A percentile compares a stretch with the other conserved stretches of the same genome.
These are phyloP conservation scores for Epinephelus malabaricus DNA, from an alignment of 2,797 vertebrate species.

Conservation along the genomic window DNA sequence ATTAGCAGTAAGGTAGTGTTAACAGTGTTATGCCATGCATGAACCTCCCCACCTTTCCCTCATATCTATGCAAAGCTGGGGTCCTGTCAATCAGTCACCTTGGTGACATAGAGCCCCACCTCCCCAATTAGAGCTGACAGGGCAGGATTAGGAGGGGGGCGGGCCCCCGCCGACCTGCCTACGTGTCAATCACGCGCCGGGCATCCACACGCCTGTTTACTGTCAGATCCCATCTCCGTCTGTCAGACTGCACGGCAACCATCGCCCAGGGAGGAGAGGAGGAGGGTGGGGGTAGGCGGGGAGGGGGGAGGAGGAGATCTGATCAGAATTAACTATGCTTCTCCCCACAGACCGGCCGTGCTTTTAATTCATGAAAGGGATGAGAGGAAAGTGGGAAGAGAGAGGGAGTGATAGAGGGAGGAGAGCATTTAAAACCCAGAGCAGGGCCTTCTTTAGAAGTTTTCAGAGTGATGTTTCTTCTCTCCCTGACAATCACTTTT, in stretches of 20 bases:
- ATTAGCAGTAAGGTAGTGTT: slow-evolving; percentile 87
- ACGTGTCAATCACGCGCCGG: slow-evolving; percentile 89
- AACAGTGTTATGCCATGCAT: slow-evolving; percentile 84
- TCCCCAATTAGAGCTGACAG: slow-evolving; percentile 92
- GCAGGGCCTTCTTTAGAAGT: slow-evolving; percentile 87
- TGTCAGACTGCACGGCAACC: slow-evolving; percentile 86
- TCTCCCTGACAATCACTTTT: slow-evolving; percentile 83
- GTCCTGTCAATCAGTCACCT: slow-evolving; percentile 91
- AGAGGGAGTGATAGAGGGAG: slow-evolving; percentile 79
- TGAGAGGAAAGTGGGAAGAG: slow-evolving; percentile 81
- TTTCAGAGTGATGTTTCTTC: slow-evolving; percentile 84
- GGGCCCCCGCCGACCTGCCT: slow-evolving; percentile 86
- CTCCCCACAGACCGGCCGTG: slow-evolving; percentile 82
- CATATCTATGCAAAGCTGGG: slow-evolving; percentile 92
- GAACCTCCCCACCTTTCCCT: slow-evolving; percentile 84
- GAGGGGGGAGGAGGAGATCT: slow-evolving; percentile 82
- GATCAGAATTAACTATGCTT: slow-evolving; percentile 90
- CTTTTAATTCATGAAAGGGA: slow-evolving; percentile 90
- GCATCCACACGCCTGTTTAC: slow-evolving; percentile 90
- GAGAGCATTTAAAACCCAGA: slow-evolving; percentile 87
- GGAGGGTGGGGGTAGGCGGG: slow-evolving; percentile 60
- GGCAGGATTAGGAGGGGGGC: slow-evolving; percentile 90
- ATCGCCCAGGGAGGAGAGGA: slow-evolving; percentile 81
- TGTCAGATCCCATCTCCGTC: slow-evolving; percentile 92
- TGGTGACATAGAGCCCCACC: slow-evolving; percentile 90